Percentiles rank a stretch among this genome's conserved stretches.
Evolutionary conservation across 2,888 invertebrate genomes (phyloP).

Genomic region (Phytoseiulus persimilis): DNA sequence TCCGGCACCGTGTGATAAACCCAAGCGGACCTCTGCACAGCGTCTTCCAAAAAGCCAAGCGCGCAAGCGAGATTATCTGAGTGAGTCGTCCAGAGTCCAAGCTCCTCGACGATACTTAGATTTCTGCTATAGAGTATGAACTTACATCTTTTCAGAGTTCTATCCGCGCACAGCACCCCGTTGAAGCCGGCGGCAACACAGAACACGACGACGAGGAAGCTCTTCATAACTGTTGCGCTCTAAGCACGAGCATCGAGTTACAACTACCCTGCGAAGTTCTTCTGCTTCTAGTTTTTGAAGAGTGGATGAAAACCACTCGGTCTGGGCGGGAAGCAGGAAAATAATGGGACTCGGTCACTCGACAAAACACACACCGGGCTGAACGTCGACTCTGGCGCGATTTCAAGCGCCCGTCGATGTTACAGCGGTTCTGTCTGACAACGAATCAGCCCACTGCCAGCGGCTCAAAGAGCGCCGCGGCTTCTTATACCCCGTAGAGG

Average conservation of each 20-base stretch:
- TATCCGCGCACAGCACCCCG: not conserved
- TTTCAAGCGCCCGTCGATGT: not conserved
- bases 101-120: not conserved
- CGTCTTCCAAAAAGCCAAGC: not conserved
- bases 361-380: not conserved
- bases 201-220: not conserved
- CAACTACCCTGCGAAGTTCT: not conserved
- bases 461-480: not conserved
- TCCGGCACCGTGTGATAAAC: too few species aligned
- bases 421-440: not conserved
- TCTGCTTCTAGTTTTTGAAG: not conserved
- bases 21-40: not conserved
- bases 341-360: not conserved
- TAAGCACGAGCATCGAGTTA: not conserved
- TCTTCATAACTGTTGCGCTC: not conserved
- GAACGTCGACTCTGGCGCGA: not conserved
- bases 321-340: not conserved
- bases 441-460: not conserved
- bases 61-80: not conserved
- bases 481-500: constrained; percentile 5
- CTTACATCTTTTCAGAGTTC: not conserved
- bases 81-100: not conserved
- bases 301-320: not conserved
- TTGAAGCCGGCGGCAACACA: not conserved
- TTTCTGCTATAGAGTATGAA: not conserved